A percentile compares a stretch with the other conserved stretches of the same genome.
Conservation (phyloP, 2,797 vertebrate species). For the Cichlasoma orientale region DNA sequence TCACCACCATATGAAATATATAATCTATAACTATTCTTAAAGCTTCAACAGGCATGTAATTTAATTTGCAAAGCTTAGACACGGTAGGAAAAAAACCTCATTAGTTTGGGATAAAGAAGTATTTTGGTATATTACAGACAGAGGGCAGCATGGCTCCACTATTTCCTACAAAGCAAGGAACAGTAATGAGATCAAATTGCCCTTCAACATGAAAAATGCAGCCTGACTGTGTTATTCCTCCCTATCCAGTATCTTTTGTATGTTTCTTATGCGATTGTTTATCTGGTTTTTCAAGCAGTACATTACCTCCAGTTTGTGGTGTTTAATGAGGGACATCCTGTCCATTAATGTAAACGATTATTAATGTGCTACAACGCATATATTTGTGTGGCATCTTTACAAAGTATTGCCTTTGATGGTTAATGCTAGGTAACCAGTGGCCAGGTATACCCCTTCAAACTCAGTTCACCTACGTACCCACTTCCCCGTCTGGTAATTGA, state of each 20-base stretch:
- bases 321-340: not conserved
- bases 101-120: not conserved
- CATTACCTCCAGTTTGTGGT: not conserved
- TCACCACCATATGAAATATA: not conserved
- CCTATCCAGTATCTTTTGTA: not conserved
- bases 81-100: not conserved
- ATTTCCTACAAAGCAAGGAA: not conserved
- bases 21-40: not conserved
- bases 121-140: constrained; percentile 51
- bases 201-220: constrained; percentile 22
- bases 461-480: not conserved
- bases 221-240: not conserved
- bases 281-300: not conserved
- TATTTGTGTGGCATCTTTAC: not conserved
- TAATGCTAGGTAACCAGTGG: not conserved
- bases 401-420: not conserved
- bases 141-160: constrained; percentile 77
- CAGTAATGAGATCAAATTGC: not conserved
- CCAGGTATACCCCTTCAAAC: not conserved
- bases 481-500: not conserved
- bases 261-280: not conserved
- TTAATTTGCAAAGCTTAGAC: not conserved
- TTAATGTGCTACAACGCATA: not conserved
- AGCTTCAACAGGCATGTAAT: not conserved
- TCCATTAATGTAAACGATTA: not conserved